phyloP scores from a whole-genome alignment of 2,113 vertebrate genomes.

The Heterocephalus glaber region DNA sequence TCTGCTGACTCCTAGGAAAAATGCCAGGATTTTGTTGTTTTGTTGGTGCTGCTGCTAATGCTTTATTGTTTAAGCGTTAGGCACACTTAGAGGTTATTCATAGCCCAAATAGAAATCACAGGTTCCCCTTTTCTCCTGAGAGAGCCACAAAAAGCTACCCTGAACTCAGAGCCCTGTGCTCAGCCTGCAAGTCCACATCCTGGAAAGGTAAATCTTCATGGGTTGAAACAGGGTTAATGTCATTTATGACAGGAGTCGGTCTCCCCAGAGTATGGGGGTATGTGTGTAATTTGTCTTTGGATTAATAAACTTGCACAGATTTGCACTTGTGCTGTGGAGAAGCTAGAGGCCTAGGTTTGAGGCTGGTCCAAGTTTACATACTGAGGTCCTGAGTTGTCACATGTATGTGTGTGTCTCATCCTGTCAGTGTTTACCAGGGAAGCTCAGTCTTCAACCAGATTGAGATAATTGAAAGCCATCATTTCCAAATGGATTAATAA shows the following conservation, averaged over 20 bases:
- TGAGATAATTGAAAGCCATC: slow-evolving; percentile 77
- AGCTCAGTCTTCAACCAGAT: slow-evolving; percentile 70
- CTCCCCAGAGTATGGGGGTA: not conserved
- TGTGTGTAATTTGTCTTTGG: not conserved
- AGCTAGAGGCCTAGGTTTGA: not conserved
- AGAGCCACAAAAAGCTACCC: not conserved
- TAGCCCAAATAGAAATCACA: not conserved
- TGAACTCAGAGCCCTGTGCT: not conserved
- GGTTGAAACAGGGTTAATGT: not conserved
- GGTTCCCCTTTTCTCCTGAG: not conserved
- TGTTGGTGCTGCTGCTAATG: not conserved
- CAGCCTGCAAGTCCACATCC: not conserved
- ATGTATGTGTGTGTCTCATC: not conserved
- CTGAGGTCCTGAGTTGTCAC: not conserved
- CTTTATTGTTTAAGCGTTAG: slow-evolving; percentile 26
- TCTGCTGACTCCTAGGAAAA: slow-evolving; percentile 3
- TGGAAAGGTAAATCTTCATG: not conserved
- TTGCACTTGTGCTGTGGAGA: not conserved
- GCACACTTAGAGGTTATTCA: slow-evolving; percentile 15
- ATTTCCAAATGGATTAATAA: slow-evolving; percentile 79
- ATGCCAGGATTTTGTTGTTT: not conserved
- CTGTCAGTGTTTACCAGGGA: slow-evolving; percentile 50
- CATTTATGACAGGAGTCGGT: not conserved
- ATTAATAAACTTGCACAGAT: not conserved
- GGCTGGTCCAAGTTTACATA: not conserved